Evolutionary conservation across 2,797 vertebrate species (phyloP).

Genomic region (Pangasius djambal): DNA sequence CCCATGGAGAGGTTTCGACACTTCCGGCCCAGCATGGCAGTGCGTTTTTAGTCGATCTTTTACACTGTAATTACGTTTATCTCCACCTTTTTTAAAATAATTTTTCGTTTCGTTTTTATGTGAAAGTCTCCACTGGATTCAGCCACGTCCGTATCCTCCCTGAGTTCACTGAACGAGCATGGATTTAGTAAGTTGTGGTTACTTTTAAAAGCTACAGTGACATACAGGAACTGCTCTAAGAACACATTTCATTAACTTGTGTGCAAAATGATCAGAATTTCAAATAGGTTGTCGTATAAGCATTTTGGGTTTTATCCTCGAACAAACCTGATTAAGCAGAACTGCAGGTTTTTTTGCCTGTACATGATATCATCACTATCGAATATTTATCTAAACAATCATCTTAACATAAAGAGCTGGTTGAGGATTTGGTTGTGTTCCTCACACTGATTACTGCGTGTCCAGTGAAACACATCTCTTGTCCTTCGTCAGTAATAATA

Average conservation of each 20-base stretch:
- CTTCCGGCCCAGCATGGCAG: slow-evolving; percentile 59
- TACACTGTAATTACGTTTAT: not conserved
- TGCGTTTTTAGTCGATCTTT: slow-evolving; percentile 52
- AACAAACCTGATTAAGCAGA: not conserved
- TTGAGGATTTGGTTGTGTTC: not conserved
- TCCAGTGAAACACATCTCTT: not conserved
- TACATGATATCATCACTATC: not conserved
- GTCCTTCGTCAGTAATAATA: not conserved
- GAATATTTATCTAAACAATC: not conserved
- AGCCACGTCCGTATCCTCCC: slow-evolving; percentile 65
- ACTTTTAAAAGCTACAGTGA: not conserved
- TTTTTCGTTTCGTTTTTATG: slow-evolving; percentile 2
- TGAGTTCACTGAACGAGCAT: slow-evolving; percentile 65
- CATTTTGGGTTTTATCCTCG: not conserved
- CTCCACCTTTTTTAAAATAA: not conserved
- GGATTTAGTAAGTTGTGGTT: slow-evolving; percentile 68
- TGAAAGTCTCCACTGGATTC: slow-evolving; percentile 72
- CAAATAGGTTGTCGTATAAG: not conserved
- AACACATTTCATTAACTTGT: not conserved
- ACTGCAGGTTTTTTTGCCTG: not conserved
- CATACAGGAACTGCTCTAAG: not conserved
- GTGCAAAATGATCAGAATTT: not conserved
- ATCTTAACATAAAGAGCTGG: not conserved
- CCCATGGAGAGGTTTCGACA: slow-evolving; percentile 65
- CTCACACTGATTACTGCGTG: not conserved